These are phyloP conservation scores for Zaprionus africanus DNA, from an alignment of 1,140 invertebrate genomes.

Conservation along the genomic window DNA sequence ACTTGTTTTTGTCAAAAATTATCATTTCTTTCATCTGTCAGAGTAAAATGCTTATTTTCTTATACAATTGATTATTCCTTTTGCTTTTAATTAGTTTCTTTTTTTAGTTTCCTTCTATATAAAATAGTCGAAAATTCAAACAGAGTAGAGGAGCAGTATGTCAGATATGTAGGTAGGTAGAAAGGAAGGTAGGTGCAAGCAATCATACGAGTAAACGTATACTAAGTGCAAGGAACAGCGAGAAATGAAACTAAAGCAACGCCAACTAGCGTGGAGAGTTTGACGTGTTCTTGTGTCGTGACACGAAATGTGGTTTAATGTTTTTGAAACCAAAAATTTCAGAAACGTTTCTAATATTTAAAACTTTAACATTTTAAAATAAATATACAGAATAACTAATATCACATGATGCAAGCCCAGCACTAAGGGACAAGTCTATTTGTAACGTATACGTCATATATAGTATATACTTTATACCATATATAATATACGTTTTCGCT, in stretches of 20 bases:
- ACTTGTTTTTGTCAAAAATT: too few relatives aligned
- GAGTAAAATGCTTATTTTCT: too few relatives aligned
- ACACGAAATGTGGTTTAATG: background rate
- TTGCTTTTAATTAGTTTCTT: too few relatives aligned
- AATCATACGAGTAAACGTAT: background rate
- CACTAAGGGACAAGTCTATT: background rate
- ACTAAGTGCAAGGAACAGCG: conserved; percentile 1
- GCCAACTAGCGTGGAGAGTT: background rate
- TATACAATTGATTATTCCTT: too few relatives aligned
- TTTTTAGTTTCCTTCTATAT: too few relatives aligned
- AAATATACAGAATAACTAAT: background rate
- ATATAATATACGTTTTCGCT: conserved; percentile 16
- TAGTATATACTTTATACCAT: background rate
- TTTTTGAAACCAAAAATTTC: background rate
- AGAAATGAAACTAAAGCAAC: conserved; percentile 3
- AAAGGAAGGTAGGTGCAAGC: too few relatives aligned
- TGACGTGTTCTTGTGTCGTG: background rate
- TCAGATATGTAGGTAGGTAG: too few relatives aligned
- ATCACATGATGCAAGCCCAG: background rate
- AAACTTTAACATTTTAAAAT: background rate
- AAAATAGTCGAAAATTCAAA: too few relatives aligned
- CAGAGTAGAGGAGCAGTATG: too few relatives aligned
- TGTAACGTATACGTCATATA: conserved; percentile 8
- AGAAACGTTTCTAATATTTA: background rate
- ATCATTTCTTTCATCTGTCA: too few relatives aligned